Conservation (phyloP, 2,113 vertebrate genomes). For the Gavialis gangeticus region DNA sequence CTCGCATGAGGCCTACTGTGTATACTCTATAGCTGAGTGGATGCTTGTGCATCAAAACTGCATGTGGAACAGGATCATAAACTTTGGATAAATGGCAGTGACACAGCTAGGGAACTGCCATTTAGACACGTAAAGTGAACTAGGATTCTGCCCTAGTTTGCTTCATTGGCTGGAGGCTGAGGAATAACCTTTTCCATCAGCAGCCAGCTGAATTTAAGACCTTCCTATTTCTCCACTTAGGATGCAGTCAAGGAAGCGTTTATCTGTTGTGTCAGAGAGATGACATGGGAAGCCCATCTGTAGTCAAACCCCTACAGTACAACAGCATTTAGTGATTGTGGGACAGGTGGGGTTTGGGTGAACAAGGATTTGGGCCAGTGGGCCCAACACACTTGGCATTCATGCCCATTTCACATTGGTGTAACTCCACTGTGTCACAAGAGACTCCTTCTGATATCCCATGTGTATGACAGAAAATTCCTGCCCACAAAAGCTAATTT, state of each 20-base stretch:
- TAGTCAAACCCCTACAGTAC: not conserved
- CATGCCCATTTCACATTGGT: not conserved
- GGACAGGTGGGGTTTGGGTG: not conserved
- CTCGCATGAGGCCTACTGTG: too few relatives aligned
- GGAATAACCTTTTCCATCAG: not conserved
- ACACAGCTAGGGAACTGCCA: too few relatives aligned
- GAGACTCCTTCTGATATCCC: not conserved
- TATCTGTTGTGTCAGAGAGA: not conserved
- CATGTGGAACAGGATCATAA: too few relatives aligned
- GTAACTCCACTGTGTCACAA: not conserved
- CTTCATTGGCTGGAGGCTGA: not conserved
- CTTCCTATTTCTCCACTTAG: not conserved
- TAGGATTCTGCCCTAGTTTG: not conserved
- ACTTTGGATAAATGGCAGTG: too few relatives aligned
- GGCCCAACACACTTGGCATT: not conserved
- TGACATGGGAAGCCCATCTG: not conserved
- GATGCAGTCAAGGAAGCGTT: not conserved
- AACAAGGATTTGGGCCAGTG: not conserved
- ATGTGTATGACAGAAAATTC: not conserved
- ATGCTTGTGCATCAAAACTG: too few relatives aligned
- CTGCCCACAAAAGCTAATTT: not conserved
- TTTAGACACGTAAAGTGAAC: too few relatives aligned
- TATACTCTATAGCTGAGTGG: too few relatives aligned
- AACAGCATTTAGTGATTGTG: fast-evolving
- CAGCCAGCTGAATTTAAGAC: not conserved